A percentile compares a stretch with the other conserved stretches of the same genome.
Evolutionary conservation across 2,113 vertebrate species (phyloP).

Genomic region (Halcyon senegalensis): DNA sequence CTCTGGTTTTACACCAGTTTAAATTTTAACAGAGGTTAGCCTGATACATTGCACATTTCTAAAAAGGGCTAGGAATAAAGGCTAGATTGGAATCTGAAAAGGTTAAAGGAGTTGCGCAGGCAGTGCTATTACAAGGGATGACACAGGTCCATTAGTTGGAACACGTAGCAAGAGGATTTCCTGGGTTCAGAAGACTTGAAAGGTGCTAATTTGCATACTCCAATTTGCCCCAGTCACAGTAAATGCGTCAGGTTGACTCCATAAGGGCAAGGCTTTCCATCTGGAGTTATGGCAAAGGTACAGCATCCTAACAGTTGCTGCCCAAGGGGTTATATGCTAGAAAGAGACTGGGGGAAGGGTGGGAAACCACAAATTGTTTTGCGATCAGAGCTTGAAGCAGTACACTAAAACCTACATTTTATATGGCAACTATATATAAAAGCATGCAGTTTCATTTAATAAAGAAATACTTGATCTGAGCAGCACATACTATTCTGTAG

Average conservation of each 20-base stretch:
- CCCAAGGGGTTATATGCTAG: constrained; percentile 11
- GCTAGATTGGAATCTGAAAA: constrained; percentile 47
- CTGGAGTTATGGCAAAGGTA: constrained; percentile 6
- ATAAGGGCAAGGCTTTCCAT: constrained; percentile 23
- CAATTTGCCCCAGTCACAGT: constrained; percentile 11
- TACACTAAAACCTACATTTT: constrained; percentile 61
- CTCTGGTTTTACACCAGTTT: neutral
- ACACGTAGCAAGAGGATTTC: constrained; percentile 9
- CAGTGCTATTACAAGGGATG: constrained; percentile 6
- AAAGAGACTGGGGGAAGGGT: neutral
- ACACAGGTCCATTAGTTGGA: constrained; percentile 35
- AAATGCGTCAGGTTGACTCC: neutral
- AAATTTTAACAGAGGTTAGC: constrained; percentile 25
- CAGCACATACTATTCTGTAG: constrained; percentile 63
- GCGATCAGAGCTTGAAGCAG: constrained; percentile 41
- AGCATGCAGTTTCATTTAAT: constrained; percentile 73
- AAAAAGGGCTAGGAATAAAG: constrained; percentile 27
- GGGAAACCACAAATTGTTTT: constrained; percentile 65
- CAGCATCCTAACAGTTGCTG: neutral
- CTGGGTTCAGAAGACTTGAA: constrained; percentile 14
- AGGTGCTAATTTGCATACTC: constrained; percentile 37
- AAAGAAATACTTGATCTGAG: constrained; percentile 77
- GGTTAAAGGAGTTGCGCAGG: constrained; percentile 35
- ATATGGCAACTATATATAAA: constrained; percentile 38
- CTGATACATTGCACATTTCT: neutral